Evolutionary conservation across 2,888 invertebrate genomes (phyloP), one percentile per base, ranked within the genome.

Genomic region (Drosophila robusta): DNA sequence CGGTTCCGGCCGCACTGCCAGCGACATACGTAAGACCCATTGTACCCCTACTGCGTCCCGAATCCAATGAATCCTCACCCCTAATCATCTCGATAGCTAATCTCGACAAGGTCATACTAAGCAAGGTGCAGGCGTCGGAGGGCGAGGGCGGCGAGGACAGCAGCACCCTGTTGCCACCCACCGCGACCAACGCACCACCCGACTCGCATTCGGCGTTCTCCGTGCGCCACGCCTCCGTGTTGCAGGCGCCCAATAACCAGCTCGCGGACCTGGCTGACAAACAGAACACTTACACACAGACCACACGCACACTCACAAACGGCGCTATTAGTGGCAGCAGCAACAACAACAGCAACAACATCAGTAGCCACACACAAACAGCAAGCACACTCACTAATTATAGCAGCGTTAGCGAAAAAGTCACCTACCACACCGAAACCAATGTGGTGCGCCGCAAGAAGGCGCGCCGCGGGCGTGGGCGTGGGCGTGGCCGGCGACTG

Each of bases 21-120:
- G 76, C 85, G 8, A 69, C 66, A 76, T 92, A 91, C 78, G 90
- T 90, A 84, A 92, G 91, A 82, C 91, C 92, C 44, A 89, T 90
- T 79, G 90, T 91, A 79, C 91, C 92, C 76, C 85, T 92, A 55
- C 76, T 92, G 56, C 88, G 91, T 69, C 92, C 92, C 70, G 91
- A 92, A 87, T 92, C 91, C 66, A 92, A 92, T 85, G 92, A 92
- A 82, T 91, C 92, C 80, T 90, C 91, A 75, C 92, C 92, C 70
- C 82, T 92, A 84, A 92, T 93, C 75, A 92, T 93, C 78, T 92
- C 92, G 65, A 91, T 93, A 78, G 91, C 92, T 60, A 92, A 92
- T 81, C 86, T 92, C 76, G 93, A 93, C 78, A 90, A 91, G 87
- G 92, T 92, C 67, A 91, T 92, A 69, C 78, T 92, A 66, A 92